These are phyloP conservation scores for Ursus arctos DNA, from an alignment of 2,113 vertebrate species.

Conservation along the genomic window DNA sequence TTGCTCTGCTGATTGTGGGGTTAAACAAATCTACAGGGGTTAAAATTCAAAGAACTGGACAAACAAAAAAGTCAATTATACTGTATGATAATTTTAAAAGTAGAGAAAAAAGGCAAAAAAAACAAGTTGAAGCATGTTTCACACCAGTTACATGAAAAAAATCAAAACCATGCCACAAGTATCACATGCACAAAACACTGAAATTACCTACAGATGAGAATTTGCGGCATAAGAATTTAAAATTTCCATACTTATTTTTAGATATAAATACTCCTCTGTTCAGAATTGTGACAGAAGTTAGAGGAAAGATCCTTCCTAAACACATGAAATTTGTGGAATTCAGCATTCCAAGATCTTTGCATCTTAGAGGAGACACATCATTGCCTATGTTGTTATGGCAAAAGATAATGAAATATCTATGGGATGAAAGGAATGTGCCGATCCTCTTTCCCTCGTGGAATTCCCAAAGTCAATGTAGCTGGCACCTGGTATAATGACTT, in stretches of 20 bases:
- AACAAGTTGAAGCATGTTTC: not conserved
- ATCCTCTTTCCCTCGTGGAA: slow-evolving; percentile 62
- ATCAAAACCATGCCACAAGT: not conserved
- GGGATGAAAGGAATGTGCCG: slow-evolving; percentile 81
- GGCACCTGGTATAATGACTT: slow-evolving; percentile 75
- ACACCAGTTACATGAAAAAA: not conserved
- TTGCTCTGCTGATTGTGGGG: not conserved
- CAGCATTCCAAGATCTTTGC: slow-evolving; percentile 24
- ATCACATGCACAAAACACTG: not conserved
- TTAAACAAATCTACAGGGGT: not conserved
- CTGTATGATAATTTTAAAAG: not conserved
- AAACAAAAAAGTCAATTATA: not conserved
- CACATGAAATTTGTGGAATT: slow-evolving; percentile 35
- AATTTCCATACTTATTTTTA: slow-evolving; percentile 54
- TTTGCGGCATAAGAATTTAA: slow-evolving; percentile 25
- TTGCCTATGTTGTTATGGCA: not conserved
- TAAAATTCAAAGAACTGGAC: not conserved
- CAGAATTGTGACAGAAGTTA: slow-evolving; percentile 4
- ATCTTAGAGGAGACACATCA: slow-evolving; percentile 45
- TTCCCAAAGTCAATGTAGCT: slow-evolving; percentile 63
- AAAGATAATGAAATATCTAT: slow-evolving; percentile 72
- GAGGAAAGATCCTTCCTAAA: slow-evolving; percentile 6
- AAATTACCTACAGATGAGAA: slow-evolving; percentile 56
- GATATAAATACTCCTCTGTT: slow-evolving; percentile 37
- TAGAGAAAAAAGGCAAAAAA: slow-evolving; percentile 15